phyloP scores from a whole-genome alignment of 2,797 vertebrate species.

The Amblyopsis hoosieri region DNA sequence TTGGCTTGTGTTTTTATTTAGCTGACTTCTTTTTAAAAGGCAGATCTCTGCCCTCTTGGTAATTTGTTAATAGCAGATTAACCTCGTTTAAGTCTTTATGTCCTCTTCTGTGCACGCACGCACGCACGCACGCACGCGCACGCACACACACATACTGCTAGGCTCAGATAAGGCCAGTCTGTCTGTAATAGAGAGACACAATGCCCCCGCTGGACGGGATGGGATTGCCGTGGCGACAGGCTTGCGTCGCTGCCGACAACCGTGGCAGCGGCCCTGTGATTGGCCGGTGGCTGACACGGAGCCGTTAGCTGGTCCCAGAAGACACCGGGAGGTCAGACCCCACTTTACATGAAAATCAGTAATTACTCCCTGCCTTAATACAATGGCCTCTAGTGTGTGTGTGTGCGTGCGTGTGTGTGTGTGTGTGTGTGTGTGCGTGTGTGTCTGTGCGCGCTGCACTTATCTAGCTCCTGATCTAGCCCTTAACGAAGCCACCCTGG shows the following conservation, averaged over 20 bases:
- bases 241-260: constrained; percentile 35
- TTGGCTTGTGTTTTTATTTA: constrained; percentile 32
- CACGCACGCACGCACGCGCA: constrained; percentile 35
- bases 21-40: constrained; percentile 49
- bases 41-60: constrained; percentile 43
- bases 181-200: constrained; percentile 67
- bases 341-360: constrained; percentile 66
- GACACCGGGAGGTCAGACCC: constrained; percentile 59
- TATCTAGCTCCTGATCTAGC: too few species aligned
- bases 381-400: constrained; percentile 15
- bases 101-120: constrained; percentile 25
- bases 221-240: constrained; percentile 40
- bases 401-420: constrained; percentile 9
- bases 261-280: constrained; percentile 22
- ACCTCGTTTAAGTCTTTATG: constrained; percentile 73
- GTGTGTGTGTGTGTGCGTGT: constrained; percentile 9
- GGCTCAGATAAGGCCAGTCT: constrained; percentile 74
- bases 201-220: constrained; percentile 55
- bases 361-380: constrained; percentile 44
- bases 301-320: constrained; percentile 28
- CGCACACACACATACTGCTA: constrained; percentile 51
- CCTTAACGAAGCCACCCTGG: too few species aligned
- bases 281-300: constrained; percentile 29
- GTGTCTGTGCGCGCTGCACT: neutral
- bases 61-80: constrained; percentile 63